Base-by-base conservation (phyloP, 2,113 vertebrate genomes). In the Rhinopomastus cyanomelas region DNA sequence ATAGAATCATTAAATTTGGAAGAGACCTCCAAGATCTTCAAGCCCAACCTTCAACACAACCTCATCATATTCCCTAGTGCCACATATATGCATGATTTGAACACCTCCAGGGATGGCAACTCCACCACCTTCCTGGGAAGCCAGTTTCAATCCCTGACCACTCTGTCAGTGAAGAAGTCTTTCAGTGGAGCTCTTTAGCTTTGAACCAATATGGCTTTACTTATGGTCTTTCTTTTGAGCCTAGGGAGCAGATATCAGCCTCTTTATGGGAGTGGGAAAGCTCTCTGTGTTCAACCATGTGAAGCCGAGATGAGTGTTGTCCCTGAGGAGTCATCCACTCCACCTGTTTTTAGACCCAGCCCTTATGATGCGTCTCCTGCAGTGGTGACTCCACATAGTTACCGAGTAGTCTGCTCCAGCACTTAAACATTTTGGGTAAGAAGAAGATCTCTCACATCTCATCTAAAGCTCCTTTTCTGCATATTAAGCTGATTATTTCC, bases 401-500 rank as follows among this genome's bases (percentile, higher is more conserved):
- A 80, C 36, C 12, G 64, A 85, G 49, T 23, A 81, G 65, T 64
- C 69, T 86, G 61, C 61, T 78, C 61, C 4, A 4, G 25, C 5
- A 4, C 27, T 83, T 91, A 78, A 64, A 53, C 8, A 9, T 3
- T 86, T 88, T 77, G 49, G 44, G 17, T 79, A 78, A 0, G 1
- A 86, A 30, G 34, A 89, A 87, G 55, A 89, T 83, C 73, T 60
- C 37, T 86, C 85, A 62, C 48, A 77, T 34, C 80, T 71, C 51
- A 81, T 65, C 42, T 84, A 86, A 78, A 92, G 67, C 53, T 84
- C 39, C 66, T 84, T 90, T 87, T 57, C 74, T 84, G 61, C 7
- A 1, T 78, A 90, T 94, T 84, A 88, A 84, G 36, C 16, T 53
- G 86, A 85, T 92, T 83, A 81, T 89, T 89, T 83, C 51, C 89